A percentile compares a stretch with the other conserved stretches of the same genome.
phyloP scores from a whole-genome alignment of 1,140 invertebrate species.

The Pseudomyrmex concolor region DNA sequence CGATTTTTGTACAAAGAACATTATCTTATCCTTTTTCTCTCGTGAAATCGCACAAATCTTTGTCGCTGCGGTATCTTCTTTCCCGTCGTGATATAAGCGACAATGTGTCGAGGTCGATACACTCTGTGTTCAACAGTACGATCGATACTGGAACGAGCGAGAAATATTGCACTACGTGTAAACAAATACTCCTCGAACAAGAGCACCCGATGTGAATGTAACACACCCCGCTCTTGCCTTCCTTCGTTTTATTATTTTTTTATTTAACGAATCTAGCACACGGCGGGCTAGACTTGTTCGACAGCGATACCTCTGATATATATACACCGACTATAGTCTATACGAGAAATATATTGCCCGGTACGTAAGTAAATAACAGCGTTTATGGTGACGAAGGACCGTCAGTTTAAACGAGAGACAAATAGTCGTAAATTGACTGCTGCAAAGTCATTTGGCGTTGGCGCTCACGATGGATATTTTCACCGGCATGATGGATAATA shows the following conservation, averaged over 20 bases:
- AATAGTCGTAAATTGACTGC: conserved; percentile 47
- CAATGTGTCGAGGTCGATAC: not conserved
- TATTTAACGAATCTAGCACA: conserved; percentile 20
- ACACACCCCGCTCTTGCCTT: not conserved
- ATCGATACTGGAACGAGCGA: conserved; percentile 53
- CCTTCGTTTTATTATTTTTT: not conserved
- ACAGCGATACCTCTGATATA: conserved; percentile 39
- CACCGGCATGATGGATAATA: conserved; percentile 17
- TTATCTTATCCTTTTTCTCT: conserved; percentile 3
- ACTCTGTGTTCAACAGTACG: conserved; percentile 10
- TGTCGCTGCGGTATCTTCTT: not conserved
- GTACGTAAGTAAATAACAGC: conserved; percentile 55
- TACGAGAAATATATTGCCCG: conserved; percentile 43
- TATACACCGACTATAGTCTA: conserved; percentile 1
- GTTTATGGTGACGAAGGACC: conserved; percentile 41
- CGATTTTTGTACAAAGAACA: not conserved
- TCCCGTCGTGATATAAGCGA: not conserved
- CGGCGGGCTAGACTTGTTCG: conserved; percentile 50
- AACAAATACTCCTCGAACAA: conserved; percentile 69
- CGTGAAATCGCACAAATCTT: not conserved
- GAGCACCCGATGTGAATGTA: conserved; percentile 26
- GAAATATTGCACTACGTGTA: conserved; percentile 64
- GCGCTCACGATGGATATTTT: not conserved
- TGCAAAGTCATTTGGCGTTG: conserved; percentile 36
- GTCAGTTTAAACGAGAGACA: conserved; percentile 33